Percentiles rank a stretch among this genome's conserved stretches.
Evolutionary conservation across 2,113 vertebrate genomes (phyloP).

Genomic region (Gobiocypris rarus): DNA sequence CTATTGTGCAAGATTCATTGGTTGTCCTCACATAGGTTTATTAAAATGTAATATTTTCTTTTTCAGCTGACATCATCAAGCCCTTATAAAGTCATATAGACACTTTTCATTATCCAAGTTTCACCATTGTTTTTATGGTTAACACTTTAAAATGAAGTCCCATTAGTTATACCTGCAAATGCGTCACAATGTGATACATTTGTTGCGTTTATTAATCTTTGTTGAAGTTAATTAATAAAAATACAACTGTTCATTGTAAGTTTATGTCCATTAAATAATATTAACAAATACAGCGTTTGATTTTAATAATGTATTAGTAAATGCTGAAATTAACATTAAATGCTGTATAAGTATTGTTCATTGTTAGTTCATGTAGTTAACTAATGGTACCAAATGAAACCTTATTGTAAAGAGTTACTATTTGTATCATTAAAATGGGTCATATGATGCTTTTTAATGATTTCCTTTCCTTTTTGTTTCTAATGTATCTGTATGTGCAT

Average conservation of each 20-base stretch:
- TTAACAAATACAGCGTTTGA: too few relatives aligned
- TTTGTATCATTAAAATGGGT: neutral
- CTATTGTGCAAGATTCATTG: neutral
- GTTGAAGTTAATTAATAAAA: neutral
- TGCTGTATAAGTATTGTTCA: neutral
- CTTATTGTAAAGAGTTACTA: neutral
- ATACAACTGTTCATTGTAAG: neutral
- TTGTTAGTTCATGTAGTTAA: neutral
- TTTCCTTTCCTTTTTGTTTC: too few relatives aligned
- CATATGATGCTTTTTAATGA: too few relatives aligned
- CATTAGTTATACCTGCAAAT: neutral
- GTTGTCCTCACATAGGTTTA: neutral
- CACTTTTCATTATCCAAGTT: neutral
- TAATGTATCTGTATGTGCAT: too few relatives aligned
- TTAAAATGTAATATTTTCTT: neutral
- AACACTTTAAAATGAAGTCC: neutral
- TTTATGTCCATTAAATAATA: neutral
- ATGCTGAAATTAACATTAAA: neutral
- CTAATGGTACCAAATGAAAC: neutral
- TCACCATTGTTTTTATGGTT: neutral
- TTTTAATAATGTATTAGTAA: neutral
- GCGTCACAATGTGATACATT: neutral
- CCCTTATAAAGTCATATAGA: neutral
- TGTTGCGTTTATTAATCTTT: neutral
- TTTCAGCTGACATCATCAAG: too few relatives aligned